phyloP scores from a whole-genome alignment of 2,113 vertebrate genomes.

The Neogale vison region DNA sequence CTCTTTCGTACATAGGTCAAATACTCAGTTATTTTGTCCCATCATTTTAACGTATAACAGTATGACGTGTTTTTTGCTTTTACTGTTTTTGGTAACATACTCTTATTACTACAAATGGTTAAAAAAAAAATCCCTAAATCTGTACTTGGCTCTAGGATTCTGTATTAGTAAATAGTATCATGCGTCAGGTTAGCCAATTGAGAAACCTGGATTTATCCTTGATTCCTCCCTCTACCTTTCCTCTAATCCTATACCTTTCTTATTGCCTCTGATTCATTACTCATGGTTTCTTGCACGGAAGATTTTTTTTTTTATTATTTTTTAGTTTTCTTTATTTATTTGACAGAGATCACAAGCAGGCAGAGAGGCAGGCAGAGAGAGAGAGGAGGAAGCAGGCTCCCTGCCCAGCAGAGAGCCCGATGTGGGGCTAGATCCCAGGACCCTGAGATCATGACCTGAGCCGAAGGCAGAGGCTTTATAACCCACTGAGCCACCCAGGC shows the following conservation, averaged over 20 bases:
- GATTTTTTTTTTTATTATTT: no score
- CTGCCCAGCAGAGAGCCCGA: no score
- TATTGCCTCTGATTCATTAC: background rate
- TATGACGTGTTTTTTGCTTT: background rate
- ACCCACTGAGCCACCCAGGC: no score
- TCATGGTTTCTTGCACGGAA: background rate
- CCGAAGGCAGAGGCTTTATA: no score
- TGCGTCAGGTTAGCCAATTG: background rate
- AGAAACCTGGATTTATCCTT: background rate
- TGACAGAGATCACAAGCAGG: no score
- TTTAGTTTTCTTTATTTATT: no score
- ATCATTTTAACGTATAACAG: background rate
- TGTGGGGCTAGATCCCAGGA: no score
- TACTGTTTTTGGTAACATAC: background rate
- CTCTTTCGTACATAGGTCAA: background rate
- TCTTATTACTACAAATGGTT: background rate
- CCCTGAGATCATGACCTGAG: no score
- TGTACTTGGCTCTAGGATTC: background rate
- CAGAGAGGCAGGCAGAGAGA: no score
- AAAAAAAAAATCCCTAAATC: background rate
- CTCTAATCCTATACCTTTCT: background rate
- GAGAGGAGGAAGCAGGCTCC: no score
- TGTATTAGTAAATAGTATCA: background rate
- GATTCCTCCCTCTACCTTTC: background rate
- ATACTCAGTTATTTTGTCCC: background rate